Base-by-base conservation (phyloP, 2,888 invertebrate genomes). In the Drosophila incognita region DNA sequence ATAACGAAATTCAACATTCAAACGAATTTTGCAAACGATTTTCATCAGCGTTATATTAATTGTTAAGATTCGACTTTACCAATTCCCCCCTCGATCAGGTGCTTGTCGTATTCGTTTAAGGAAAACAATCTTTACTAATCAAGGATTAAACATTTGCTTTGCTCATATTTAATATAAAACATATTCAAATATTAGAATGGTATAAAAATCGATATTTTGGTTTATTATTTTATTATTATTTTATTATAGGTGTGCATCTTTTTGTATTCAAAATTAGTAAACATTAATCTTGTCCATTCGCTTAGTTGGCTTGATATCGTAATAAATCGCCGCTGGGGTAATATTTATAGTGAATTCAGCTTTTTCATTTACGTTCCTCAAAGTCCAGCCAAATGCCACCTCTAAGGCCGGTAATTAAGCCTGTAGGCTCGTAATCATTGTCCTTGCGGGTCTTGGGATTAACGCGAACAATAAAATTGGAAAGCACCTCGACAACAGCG, bases 311-410 rank as follows among this genome's bases (percentile, higher is more conserved):
- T 29, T 15, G 7, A 8, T 24, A 48, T 48, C 15, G 15, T 15
- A 15, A 4, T 6, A 46, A 46, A 29, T 29, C 7, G 5, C 10
- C 10, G 10, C 18, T n/a, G n/a, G 10, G 40, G 2, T 42, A n/a
- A 1, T 6, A 21, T 42, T 21, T 42, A 6, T 6, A 6, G 46
- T 21, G 7, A 46, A 15, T 24, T 8, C 11, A 33, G n/a, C 21
- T 21, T 18, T 15, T 15, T 62, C 31, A 79, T 40, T 67, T 54
- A 10, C 75, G 80, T 31, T 74, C 67, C 40, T 91, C 84, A 49
- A 92, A 89, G 67, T 93, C 83, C 24, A 93, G 58, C 90, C 87
- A 92, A 58, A 92, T 74, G 21, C 91, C 92, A 27, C 90, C 92
- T n/a, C 90, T 74, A 0, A 92, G 51, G 10, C 61, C 1, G 4